Base-by-base conservation (phyloP, 2,797 vertebrate species). In the Catostomus latipinnis region DNA sequence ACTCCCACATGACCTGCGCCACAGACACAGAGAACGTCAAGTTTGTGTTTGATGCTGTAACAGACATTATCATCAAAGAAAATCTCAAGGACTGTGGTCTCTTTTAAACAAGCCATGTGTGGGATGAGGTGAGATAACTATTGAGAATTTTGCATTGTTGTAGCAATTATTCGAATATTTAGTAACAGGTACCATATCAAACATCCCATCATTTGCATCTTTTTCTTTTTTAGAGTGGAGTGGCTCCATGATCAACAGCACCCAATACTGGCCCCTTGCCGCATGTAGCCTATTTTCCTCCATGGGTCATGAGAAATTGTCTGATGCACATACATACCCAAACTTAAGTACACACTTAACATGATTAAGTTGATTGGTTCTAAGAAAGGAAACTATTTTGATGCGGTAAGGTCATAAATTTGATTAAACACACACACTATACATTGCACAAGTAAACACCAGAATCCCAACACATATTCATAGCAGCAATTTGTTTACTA, bases 41-140 rank as follows among this genome's bases (percentile, higher is more conserved):
- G 91, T 99, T 99, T 76, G 97, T 99, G 92, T 99, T 99, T 5
- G 97, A 99, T 0, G 97, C 98, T 0, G 97, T 99, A 88, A 99
- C 98, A 0, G 97, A 99, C 91, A 98, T 99, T 90, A 99, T 99
- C 93, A 99, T 99, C 94, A 99, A 99, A 91, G 97, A 99, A 92
- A 99, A 99, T 87, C 95, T 99, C 90, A 99, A 99, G 89, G 97
- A 99, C 70, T 99, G 97, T 0, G 97, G 97, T 83, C 97, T 99
- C 89, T 99, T 99, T 91, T 99, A 95, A 96, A 84, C 76, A 58
- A 86, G 63, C 34, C 34, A 34, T 4, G 4, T 4, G 4, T 34
- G 34, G 34, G 34, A 34, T 2, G 78, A 83, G 81, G 85, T 83
- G 53, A 72, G 50, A 14, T 13, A 34, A 6, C 10, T 22, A 11